Percentiles rank a stretch among this genome's conserved stretches.
Evolutionary conservation across 2,113 vertebrate species (phyloP).

Genomic region (Micromys minutus): DNA sequence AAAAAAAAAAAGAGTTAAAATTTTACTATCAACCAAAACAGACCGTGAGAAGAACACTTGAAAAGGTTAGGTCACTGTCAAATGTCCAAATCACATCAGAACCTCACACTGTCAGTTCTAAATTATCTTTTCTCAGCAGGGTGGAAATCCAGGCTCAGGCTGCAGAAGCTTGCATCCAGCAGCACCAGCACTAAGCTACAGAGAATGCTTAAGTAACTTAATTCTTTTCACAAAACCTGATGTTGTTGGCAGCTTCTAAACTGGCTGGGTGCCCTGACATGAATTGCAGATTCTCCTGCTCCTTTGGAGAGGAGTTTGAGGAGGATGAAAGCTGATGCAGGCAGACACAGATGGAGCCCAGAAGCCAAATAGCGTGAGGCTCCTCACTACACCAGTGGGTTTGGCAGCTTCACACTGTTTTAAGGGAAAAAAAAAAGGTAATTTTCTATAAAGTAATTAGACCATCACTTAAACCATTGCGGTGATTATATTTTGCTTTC

Average conservation of each 20-base stretch:
- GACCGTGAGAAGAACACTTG: conserved; percentile 51
- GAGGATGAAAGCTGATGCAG: conserved; percentile 70
- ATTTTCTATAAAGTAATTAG: conserved; percentile 76
- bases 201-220: conserved; percentile 75
- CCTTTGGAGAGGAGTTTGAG: conserved; percentile 66
- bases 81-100: conserved; percentile 71
- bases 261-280: conserved; percentile 73
- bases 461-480: conserved; percentile 28
- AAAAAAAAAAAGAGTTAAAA: not conserved
- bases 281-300: conserved; percentile 72
- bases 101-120: conserved; percentile 62
- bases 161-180: conserved; percentile 46
- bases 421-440: conserved; percentile 75
- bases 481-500: conserved; percentile 52
- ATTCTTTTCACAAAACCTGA: conserved; percentile 78
- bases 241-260: conserved; percentile 75
- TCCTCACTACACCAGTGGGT: conserved; percentile 30
- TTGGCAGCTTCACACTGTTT: conserved; percentile 59
- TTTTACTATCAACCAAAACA: conserved; percentile 57
- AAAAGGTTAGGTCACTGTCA: conserved; percentile 68
- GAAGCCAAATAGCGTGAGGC: conserved; percentile 67
- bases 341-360: conserved; percentile 69
- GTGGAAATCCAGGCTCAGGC: conserved; percentile 61
- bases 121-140: conserved; percentile 70
- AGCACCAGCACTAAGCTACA: conserved; percentile 43